Evolutionary conservation across 1,140 invertebrate species (phyloP), one percentile per base, ranked within the genome.

Genomic region (Calycopis cecrops): DNA sequence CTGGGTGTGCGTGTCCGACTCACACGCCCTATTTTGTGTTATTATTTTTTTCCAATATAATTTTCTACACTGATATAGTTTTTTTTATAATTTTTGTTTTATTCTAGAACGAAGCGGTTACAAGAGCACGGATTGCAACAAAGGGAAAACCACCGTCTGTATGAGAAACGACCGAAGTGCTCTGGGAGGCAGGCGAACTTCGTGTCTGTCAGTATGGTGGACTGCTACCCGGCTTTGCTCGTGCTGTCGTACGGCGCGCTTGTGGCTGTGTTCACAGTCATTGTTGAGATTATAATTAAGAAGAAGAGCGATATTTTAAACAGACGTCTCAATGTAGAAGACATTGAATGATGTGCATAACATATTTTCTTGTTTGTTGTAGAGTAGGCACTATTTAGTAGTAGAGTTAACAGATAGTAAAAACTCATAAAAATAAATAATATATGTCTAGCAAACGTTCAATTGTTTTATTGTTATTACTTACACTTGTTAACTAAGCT

Each of bases 81-180:
- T n/a, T n/a, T n/a, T n/a, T n/a, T 28, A 28, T 28, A 28, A 28
- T 28, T 28, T 48, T 34, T 44, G 52, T 60, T 60, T 37, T 49
- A 70, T 73, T 57, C 51, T 91, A 68, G 91, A 33, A 85, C 90
- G 40, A 83, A 90, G 63, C 85, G 87, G 56, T 78, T 92, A 10
- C 84, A 85, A 59, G 92, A 93, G 73, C 88, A 87, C 48, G 92
- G 92, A 1, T 61, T 93, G 3, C 90, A 92, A 57, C 69, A 73
- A 35, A 73, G 91, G 16, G 90, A 91, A 59, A 88, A 90, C 34
- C 71, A 65, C 33, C 68, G 88, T 12, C 67, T 92, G 7, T 93
- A 92, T 63, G 90, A 90, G 14, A 89, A 88, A 48, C 90, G 90
- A 63, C 92, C 92, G 1, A 71, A 75, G 35, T 93, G 92, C 63